Conservation (phyloP, 92 coral and sea anemone species). For the Palythoa heliodiscus region DNA sequence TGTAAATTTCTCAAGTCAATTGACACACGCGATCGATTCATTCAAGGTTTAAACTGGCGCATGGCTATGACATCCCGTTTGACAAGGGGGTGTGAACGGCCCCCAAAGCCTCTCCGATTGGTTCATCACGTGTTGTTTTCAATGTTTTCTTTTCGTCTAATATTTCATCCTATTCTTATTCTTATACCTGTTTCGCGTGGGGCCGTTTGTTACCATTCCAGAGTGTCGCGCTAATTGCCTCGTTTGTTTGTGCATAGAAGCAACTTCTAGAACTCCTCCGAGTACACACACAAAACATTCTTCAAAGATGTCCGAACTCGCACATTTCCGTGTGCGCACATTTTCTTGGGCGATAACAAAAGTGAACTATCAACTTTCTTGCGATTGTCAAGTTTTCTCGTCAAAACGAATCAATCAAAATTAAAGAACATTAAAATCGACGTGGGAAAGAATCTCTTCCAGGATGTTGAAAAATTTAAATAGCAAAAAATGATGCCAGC, state of each 20-base stretch:
- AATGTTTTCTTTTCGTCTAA: conserved; percentile 29
- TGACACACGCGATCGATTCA: conserved; percentile 43
- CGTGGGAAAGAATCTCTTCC: background rate
- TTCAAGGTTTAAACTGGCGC: conserved; percentile 19
- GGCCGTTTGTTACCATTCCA: conserved; percentile 14
- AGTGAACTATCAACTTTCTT: background rate
- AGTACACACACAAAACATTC: background rate
- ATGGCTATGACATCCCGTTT: conserved; percentile 20
- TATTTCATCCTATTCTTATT: conserved; percentile 37
- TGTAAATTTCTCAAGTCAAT: conserved; percentile 34
- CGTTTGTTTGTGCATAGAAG: conserved; percentile 24
- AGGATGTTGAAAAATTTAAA: background rate
- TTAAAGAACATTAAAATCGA: background rate
- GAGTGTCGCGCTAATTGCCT: conserved; percentile 25
- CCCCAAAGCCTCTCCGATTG: background rate
- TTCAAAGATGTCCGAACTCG: background rate
- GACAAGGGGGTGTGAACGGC: conserved; percentile 41
- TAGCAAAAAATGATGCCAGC: background rate
- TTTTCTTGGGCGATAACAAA: background rate
- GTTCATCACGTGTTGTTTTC: conserved; percentile 26
- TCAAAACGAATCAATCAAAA: background rate
- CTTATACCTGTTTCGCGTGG: conserved; percentile 41
- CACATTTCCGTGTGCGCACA: background rate
- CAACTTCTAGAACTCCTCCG: background rate
- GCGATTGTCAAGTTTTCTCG: background rate